Base-by-base conservation (phyloP, 2,888 invertebrate species). In the Bimastos eiseni region DNA sequence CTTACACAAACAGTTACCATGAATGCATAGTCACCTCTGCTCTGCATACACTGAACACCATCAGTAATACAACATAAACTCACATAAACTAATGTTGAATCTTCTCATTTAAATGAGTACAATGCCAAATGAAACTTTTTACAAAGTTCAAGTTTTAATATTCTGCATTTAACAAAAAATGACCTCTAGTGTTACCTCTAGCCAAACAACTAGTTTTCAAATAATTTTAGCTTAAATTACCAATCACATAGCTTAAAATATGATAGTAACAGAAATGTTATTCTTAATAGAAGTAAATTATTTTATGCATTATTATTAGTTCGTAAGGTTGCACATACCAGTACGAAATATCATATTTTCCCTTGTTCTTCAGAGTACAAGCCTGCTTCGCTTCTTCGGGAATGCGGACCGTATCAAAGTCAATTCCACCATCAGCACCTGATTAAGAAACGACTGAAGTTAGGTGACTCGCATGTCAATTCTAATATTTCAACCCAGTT, bases 401-500 rank as follows among this genome's bases (percentile, higher is more conserved):
- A 41, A 95, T 95, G 90, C 94, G 93, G 49, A 95, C 94, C 30
- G 94, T 94, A 19, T 95, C 95, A 93, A 95, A 95, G 92, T 95
- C 95, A 86, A 95, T 93, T n/a, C 95, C 95, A 92, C 95, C 95
- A 93, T 95, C 95, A 89, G 94, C 94, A n/a, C 95, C 92, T 91
- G 88, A 34, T 89, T 19, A 33, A 83, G 37, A 34, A 70, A 70
- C 70, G 8, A n/a, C n/a, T n/a, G 70, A 70, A 70, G 70, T 6
- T 11, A 70, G 30, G n/a, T 6, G 70, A 8, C n/a, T 70, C 70
- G 30, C n/a, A 70, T n/a, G 8, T 8, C 8, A n/a, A 8, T 30
- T n/a, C 13, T 70, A n/a, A n/a, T 70, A n/a, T n/a, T n/a, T 70
- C 30, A 70, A 70, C n/a, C 70, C 30, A 70, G n/a, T 70, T 70